Base-by-base conservation (phyloP, 2,888 invertebrate species). In the Lasioglossum villosulum region DNA sequence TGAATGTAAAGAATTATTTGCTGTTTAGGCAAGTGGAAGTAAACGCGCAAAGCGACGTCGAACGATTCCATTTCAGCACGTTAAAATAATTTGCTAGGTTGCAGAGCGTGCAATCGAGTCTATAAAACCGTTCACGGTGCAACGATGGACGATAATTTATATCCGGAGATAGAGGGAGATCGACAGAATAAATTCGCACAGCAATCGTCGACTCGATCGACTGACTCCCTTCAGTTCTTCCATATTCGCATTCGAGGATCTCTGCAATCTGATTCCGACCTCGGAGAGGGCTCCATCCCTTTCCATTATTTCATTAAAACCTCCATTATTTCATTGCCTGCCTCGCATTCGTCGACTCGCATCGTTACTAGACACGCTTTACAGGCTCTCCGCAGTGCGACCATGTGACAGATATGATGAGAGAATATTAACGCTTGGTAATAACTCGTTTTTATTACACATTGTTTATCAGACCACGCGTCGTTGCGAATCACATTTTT, bases 61-160 rank as follows among this genome's bases (percentile, higher is more conserved):
- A 71, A 16, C 6, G 42, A 42, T 45, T 45, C 19, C 42, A 27
- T 19, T 45, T 16, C 14, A 42, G 39, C 34, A 45, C 56, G 78
- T 80, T 80, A 78, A 87, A 86, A 84, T 84, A 84, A 86, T 86
- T 84, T 76, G 34, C 48, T 70, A 37, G 71, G 59, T 66, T 63
- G 42, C 78, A 30, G 59, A 48, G 59, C 84, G 42, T 76, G 84
- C 42, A 63, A 14, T 45, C 59, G 45, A 75, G 52, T 37, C 80
- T 80, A 83, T 87, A 83, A 89, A 81, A 82, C 78, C 70, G 81
- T 82, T 85, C 85, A 71, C 73, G 73, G 80, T 74, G 71, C 71
- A 66, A 72, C 81, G 80, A 77, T 48, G 37, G 89, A 74, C 74
- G 75, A 85, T 80, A 89, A 84, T 89, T 87, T 87, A 75, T 82